Evolutionary conservation across 2,888 invertebrate species (phyloP).

Genomic region (Drosophila bunnanda): DNA sequence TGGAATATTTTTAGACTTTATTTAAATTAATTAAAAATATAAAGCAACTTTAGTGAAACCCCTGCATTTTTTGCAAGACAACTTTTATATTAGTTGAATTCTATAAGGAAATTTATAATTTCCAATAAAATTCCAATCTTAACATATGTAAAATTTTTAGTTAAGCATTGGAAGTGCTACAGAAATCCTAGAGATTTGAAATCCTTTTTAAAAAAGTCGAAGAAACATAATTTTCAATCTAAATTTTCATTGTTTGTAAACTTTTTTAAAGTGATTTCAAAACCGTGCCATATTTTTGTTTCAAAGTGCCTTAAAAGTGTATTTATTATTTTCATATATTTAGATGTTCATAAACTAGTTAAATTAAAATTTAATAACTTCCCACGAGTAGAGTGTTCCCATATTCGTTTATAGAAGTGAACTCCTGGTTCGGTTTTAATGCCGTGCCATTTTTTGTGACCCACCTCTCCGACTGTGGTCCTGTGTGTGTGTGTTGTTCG

Average conservation of each 20-base stretch:
- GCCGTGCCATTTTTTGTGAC: conserved; percentile 57
- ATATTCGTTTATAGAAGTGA: not conserved
- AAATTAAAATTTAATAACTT: not conserved
- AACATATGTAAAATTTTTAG: too few relatives aligned
- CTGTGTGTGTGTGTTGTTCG: conserved; percentile 42
- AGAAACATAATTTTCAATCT: too few relatives aligned
- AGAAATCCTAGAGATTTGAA: not conserved
- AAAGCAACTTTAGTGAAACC: not conserved
- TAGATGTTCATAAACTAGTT: not conserved
- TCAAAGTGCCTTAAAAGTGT: not conserved
- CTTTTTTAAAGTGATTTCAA: not conserved
- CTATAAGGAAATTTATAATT: not conserved
- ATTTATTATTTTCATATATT: too few relatives aligned
- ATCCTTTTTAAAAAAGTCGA: not conserved
- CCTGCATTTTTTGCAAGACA: not conserved
- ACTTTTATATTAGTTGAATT: not conserved
- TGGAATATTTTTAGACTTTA: too few relatives aligned
- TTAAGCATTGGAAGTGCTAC: not conserved
- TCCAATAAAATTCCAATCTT: too few relatives aligned
- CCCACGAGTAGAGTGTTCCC: not conserved
- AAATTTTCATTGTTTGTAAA: too few relatives aligned
- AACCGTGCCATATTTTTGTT: not conserved
- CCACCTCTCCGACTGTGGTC: conserved; percentile 37
- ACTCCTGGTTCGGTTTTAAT: conserved; percentile 53
- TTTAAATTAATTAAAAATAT: not conserved